These are phyloP conservation scores for Dermatemys mawii DNA, from an alignment of 2,113 vertebrate species.

Conservation along the genomic window DNA sequence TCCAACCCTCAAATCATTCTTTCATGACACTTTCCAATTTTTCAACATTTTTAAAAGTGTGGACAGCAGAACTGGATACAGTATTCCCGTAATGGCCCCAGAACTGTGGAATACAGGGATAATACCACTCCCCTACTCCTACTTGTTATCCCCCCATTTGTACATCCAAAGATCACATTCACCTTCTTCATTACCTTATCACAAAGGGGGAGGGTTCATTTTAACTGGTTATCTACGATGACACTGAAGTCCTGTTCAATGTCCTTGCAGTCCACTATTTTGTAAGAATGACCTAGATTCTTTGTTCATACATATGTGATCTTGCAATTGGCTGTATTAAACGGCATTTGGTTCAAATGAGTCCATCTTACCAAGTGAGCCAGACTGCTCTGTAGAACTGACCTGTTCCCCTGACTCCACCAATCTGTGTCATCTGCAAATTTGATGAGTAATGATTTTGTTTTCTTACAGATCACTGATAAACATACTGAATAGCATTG, in stretches of 20 bases:
- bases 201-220: background rate
- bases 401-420: background rate
- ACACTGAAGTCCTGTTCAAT: background rate
- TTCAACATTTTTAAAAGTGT: background rate
- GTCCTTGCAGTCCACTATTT: background rate
- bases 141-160: no score
- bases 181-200: background rate
- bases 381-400: background rate
- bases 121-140: background rate
- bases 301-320: background rate
- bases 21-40: background rate
- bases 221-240: background rate
- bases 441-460: background rate
- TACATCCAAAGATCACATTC: no score
- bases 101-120: background rate
- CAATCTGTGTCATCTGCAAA: background rate
- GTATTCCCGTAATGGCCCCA: background rate
- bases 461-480: background rate
- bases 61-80: background rate
- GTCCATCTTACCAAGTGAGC: background rate
- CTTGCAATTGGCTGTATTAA: background rate
- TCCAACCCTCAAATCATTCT: background rate
- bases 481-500: background rate
- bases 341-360: background rate
- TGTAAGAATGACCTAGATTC: no score